phyloP scores from a whole-genome alignment of 2,888 invertebrate genomes.

The Hydropsyche betteni region DNA sequence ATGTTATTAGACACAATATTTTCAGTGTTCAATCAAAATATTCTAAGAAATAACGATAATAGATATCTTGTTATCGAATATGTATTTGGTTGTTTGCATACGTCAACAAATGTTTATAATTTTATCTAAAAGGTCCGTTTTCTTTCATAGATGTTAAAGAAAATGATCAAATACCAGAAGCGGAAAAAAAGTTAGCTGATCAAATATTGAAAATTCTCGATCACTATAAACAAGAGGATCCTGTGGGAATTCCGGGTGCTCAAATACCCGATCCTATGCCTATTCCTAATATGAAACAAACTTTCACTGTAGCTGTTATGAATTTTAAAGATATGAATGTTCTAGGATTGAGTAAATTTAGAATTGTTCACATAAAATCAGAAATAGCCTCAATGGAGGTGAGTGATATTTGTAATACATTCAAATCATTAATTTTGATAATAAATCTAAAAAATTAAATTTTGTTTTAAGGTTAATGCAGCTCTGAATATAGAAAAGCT shows the following conservation, averaged over 20 bases:
- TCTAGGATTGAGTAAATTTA: slow-evolving; percentile 81
- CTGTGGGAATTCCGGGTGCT: slow-evolving; percentile 81
- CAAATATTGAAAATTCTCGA: slow-evolving; percentile 75
- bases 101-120: neutral
- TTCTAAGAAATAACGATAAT: neutral
- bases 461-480: slow-evolving; percentile 70
- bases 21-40: too few species aligned
- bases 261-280: slow-evolving; percentile 83
- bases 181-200: slow-evolving; percentile 76
- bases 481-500: slow-evolving; percentile 76
- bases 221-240: slow-evolving; percentile 83
- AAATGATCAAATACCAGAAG: slow-evolving; percentile 54
- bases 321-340: slow-evolving; percentile 76
- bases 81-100: neutral
- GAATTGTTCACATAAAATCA: slow-evolving; percentile 74
- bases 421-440: neutral
- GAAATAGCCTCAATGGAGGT: slow-evolving; percentile 82
- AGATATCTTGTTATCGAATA: neutral
- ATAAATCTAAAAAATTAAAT: neutral
- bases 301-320: slow-evolving; percentile 74
- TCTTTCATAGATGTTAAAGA: neutral
- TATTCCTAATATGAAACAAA: slow-evolving; percentile 79
- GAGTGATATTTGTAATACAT: neutral
- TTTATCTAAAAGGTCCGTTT: neutral
- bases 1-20: too few species aligned